phyloP scores from a whole-genome alignment of 2,113 vertebrate species.

The Ibidorhyncha struthersii region DNA sequence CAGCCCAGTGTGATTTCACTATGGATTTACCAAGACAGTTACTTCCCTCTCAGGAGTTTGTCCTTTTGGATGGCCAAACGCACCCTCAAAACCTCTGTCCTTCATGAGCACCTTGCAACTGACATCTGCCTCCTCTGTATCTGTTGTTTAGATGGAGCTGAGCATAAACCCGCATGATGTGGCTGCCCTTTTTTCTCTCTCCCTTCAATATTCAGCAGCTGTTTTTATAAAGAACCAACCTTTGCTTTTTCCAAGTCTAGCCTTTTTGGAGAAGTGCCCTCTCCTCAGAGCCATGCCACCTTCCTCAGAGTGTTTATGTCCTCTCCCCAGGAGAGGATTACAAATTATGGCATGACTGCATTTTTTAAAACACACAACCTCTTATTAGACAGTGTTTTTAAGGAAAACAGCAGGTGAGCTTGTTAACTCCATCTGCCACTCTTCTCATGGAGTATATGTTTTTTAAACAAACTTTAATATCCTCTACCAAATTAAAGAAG shows the following conservation, averaged over 20 bases:
- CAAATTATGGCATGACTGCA: neutral
- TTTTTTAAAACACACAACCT: neutral
- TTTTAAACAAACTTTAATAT: slow-evolving; percentile 7
- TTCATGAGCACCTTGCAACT: neutral
- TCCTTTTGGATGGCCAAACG: neutral
- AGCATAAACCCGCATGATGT: neutral
- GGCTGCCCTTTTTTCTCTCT: neutral
- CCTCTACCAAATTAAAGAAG: neutral
- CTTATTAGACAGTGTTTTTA: neutral
- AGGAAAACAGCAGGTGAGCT: neutral
- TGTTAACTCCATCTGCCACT: neutral
- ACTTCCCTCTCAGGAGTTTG: neutral
- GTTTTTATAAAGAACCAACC: neutral
- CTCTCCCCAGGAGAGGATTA: neutral
- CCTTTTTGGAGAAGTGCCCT: neutral
- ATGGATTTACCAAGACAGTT: neutral
- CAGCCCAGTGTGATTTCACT: neutral
- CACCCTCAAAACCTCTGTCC: neutral
- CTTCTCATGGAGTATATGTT: neutral
- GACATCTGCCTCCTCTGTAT: neutral
- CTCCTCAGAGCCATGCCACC: neutral
- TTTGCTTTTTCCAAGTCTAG: neutral
- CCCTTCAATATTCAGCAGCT: neutral
- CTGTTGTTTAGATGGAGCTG: neutral
- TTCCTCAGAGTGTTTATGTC: neutral